Conservation (phyloP, 2,113 vertebrate species). For the Takifugu bimaculatus region DNA sequence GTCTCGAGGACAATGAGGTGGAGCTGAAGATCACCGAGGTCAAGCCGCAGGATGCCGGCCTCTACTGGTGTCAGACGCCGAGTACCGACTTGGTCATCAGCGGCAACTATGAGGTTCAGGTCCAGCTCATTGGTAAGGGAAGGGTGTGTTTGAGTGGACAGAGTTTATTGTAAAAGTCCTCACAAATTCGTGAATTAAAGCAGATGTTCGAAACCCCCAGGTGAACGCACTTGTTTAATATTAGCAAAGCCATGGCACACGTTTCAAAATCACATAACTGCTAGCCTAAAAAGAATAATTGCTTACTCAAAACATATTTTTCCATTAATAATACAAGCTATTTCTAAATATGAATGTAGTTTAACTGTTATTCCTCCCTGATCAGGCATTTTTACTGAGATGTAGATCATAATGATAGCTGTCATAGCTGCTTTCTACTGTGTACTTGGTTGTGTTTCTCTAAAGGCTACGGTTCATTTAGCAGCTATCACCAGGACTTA, state of each 20-base stretch:
- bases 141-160: not conserved
- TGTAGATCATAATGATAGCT: not conserved
- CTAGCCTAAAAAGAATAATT: no score
- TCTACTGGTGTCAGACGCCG: slow-evolving; percentile 86
- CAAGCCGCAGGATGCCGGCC: slow-evolving; percentile 77
- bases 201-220: no score
- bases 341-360: no score
- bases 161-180: not conserved
- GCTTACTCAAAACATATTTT: no score
- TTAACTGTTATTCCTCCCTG: no score
- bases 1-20: slow-evolving; percentile 77
- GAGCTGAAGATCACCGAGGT: slow-evolving; percentile 82
- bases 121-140: slow-evolving; percentile 82
- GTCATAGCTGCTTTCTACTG: not conserved
- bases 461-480: slow-evolving; percentile 28
- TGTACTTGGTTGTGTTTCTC: slow-evolving; percentile 8
- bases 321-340: no score
- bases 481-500: slow-evolving; percentile 25
- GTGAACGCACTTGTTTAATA: no score
- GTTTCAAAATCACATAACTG: no score
- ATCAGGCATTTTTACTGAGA: not conserved
- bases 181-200: not conserved
- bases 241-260: no score
- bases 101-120: slow-evolving; percentile 87
- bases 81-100: slow-evolving; percentile 87